Conservation (phyloP, 2,113 vertebrate genomes). For the Donacobius atricapilla region DNA sequence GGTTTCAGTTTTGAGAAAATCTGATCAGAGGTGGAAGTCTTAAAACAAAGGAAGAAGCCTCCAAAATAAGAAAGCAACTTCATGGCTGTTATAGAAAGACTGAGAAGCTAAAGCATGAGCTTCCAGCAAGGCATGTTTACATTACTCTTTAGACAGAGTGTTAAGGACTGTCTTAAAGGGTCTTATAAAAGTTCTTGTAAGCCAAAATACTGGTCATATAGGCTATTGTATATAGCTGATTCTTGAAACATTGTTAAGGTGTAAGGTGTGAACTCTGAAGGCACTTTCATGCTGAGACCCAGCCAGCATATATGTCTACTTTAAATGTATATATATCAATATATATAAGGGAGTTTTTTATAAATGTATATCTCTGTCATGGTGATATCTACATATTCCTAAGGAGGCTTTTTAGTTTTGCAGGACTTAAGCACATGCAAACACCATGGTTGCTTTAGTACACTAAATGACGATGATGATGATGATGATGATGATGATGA, state of each 20-base stretch:
- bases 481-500: background rate
- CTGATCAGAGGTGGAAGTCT: background rate
- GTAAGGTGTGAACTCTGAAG: background rate
- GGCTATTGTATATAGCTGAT: background rate
- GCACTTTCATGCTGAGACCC: background rate
- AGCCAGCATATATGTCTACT: background rate
- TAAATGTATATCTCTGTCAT: background rate
- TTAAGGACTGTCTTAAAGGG: background rate
- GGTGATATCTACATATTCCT: background rate
- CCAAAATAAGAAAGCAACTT: background rate
- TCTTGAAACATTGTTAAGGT: background rate
- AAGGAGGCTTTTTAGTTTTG: background rate
- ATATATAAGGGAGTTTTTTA: background rate
- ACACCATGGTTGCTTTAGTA: background rate
- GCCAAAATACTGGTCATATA: background rate
- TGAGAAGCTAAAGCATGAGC: background rate
- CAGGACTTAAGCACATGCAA: background rate
- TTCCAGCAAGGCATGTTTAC: background rate
- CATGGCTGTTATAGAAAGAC: background rate
- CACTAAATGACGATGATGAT: background rate
- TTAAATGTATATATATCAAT: background rate
- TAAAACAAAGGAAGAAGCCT: background rate
- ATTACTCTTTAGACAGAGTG: background rate
- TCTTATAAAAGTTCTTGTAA: background rate
- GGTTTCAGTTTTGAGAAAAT: background rate